phyloP scores from a whole-genome alignment of 2,888 invertebrate genomes.

The Glyphotaelius pellucidus region DNA sequence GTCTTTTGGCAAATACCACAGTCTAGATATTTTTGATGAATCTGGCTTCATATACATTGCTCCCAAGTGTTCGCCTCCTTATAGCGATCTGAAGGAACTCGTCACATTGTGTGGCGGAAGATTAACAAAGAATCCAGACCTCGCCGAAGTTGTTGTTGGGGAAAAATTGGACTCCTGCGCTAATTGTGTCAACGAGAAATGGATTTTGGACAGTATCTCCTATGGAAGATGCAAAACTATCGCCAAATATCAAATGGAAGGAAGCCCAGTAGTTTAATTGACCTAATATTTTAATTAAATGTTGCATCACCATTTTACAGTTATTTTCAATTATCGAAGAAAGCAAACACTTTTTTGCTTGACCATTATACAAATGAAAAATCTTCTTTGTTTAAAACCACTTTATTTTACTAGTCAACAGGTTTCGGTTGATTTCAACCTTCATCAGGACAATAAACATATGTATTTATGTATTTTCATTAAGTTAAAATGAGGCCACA shows the following conservation, averaged over 20 bases:
- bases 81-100: conserved; percentile 78
- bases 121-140: conserved; percentile 72
- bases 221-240: conserved; percentile 75
- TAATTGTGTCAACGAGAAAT: conserved; percentile 77
- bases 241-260: conserved; percentile 71
- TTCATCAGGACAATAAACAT: no score
- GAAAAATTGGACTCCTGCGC: conserved; percentile 68
- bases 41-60: conserved; percentile 79
- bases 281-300: conserved; percentile 32
- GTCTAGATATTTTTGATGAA: conserved; percentile 79
- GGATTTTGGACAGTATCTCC: conserved; percentile 82
- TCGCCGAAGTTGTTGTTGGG: conserved; percentile 78
- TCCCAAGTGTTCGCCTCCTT: conserved; percentile 74
- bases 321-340: no score
- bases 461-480: no score
- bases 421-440: no score
- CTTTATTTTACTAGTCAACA: no score
- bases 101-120: conserved; percentile 78
- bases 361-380: no score
- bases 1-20: conserved; percentile 78
- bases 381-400: neutral
- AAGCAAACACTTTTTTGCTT: no score
- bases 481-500: no score
- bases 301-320: no score
- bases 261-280: conserved; percentile 53